A percentile compares a stretch with the other conserved stretches of the same genome.
phyloP scores from a whole-genome alignment of 2,888 invertebrate genomes.

The Gari tellinella region DNA sequence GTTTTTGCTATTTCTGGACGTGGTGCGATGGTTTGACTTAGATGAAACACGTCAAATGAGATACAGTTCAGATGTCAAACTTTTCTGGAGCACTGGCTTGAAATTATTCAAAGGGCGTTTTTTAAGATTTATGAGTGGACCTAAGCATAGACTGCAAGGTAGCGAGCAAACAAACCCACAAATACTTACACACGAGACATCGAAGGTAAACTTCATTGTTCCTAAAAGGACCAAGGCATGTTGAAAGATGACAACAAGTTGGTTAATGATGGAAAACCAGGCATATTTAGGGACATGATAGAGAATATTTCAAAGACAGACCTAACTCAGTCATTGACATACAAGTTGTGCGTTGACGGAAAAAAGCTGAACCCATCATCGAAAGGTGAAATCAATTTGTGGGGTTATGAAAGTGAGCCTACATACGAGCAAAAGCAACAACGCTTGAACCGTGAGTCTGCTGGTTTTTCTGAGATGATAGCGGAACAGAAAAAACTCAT shows the following conservation, averaged over 20 bases:
- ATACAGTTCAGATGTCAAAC: conserved; percentile 8
- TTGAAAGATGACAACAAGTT: no score
- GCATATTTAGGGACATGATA: conserved; percentile 10
- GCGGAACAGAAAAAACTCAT: no score
- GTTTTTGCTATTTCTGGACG: conserved; percentile 11
- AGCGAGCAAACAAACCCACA: neutral
- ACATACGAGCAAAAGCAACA: no score
- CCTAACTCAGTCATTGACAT: no score
- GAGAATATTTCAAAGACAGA: no score
- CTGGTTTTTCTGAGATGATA: no score
- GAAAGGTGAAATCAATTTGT: no score
- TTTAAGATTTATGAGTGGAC: conserved; percentile 21
- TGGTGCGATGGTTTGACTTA: conserved; percentile 1
- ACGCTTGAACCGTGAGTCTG: no score
- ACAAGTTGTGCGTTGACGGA: no score
- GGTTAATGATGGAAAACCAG: neutral
- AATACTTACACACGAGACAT: neutral
- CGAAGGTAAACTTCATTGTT: conserved; percentile 10
- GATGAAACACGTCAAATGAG: no score
- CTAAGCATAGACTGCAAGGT: conserved; percentile 7
- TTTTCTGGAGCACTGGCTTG: conserved; percentile 22
- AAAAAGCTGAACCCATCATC: no score
- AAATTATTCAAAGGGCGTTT: conserved; percentile 27
- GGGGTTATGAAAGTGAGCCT: no score
- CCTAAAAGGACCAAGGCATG: neutral